Conservation (phyloP, 2,113 vertebrate species). For the Dasyurus viverrinus region DNA sequence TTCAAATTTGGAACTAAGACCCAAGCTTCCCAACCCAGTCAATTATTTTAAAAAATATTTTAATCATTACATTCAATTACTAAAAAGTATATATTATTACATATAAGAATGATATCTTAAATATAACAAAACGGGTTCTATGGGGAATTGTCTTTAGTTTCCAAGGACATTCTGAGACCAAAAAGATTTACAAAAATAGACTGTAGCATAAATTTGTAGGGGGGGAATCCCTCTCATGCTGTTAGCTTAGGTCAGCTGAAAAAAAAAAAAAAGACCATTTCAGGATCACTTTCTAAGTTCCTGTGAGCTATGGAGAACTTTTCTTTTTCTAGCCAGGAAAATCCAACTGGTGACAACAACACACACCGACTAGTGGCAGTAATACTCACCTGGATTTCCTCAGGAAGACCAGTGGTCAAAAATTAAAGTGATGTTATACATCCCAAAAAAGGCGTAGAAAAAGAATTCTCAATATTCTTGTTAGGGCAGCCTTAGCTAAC, state of each 20-base stretch:
- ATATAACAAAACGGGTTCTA: background rate
- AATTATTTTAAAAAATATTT: background rate
- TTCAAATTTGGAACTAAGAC: background rate
- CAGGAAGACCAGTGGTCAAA: background rate
- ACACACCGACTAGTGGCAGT: background rate
- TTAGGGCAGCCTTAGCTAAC: background rate
- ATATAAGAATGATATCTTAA: background rate
- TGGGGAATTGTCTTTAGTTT: background rate
- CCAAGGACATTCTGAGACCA: background rate
- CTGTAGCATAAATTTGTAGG: background rate
- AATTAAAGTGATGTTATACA: background rate
- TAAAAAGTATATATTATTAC: background rate
- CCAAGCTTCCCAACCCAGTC: background rate
- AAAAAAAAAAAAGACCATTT: background rate
- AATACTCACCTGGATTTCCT: background rate
- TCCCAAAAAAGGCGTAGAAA: background rate
- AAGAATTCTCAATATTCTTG: background rate
- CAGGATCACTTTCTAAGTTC: background rate
- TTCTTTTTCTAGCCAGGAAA: background rate
- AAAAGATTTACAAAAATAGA: background rate
- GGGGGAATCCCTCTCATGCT: background rate
- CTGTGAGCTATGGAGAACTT: background rate
- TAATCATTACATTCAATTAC: background rate
- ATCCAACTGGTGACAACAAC: background rate
- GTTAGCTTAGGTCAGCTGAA: background rate